Evolutionary conservation across 1,140 invertebrate genomes (phyloP).

Genomic region (Catajapyx aquilonaris): DNA sequence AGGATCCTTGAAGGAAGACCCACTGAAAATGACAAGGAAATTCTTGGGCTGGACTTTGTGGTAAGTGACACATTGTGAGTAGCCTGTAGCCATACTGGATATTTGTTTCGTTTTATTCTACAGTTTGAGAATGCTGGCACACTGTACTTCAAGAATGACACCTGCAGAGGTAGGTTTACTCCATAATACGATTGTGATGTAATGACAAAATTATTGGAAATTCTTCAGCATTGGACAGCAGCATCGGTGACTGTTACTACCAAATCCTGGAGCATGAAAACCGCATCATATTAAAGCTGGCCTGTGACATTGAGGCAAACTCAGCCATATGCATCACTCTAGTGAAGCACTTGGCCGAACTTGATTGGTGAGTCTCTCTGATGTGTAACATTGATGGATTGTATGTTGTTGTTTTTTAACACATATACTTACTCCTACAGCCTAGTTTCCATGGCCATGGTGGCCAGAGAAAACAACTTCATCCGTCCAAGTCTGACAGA

Average conservation of each 20-base stretch:
- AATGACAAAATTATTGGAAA: constrained; percentile 9
- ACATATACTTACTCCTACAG: constrained; percentile 24
- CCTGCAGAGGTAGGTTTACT: too few relatives aligned
- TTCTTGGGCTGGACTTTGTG: constrained; percentile 45
- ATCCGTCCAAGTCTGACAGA: constrained; percentile 37
- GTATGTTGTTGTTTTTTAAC: background rate
- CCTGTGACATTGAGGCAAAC: constrained; percentile 37
- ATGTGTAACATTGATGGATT: too few relatives aligned
- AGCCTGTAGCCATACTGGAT: too few relatives aligned
- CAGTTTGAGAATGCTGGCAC: constrained; percentile 1
- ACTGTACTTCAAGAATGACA: background rate
- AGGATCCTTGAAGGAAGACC: constrained; percentile 32
- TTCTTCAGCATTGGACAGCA: constrained; percentile 46
- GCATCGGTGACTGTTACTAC: constrained; percentile 48
- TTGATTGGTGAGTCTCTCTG: constrained; percentile 57
- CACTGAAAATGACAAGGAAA: constrained; percentile 24
- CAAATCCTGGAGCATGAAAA: constrained; percentile 56
- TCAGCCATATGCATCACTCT: constrained; percentile 33
- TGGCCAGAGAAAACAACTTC: constrained; percentile 47
- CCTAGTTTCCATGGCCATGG: constrained; percentile 44
- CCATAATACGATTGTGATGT: too few relatives aligned
- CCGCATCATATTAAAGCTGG: constrained; percentile 44
- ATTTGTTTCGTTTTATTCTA: too few relatives aligned
- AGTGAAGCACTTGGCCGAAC: constrained; percentile 38
- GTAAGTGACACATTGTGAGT: too few relatives aligned